phyloP scores from a whole-genome alignment of 2,113 vertebrate genomes.

The Setophaga coronata region DNA sequence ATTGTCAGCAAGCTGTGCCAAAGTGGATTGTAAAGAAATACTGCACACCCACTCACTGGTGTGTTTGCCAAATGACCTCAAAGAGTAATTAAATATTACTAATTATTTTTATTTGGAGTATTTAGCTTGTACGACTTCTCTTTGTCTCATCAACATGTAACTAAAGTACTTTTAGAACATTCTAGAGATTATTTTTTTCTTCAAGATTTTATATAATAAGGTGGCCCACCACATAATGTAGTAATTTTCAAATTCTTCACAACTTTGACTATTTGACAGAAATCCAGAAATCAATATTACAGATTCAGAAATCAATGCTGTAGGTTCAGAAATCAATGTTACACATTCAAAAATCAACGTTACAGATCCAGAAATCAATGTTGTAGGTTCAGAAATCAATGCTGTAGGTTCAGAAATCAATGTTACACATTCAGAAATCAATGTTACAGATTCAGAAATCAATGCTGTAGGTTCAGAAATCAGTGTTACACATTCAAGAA shows the following conservation, averaged over 20 bases:
- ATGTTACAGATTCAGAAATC: rapidly evolving
- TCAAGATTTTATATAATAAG: background rate
- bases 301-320: background rate
- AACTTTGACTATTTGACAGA: background rate
- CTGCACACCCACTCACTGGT: rapidly evolving
- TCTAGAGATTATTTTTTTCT: background rate
- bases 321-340: background rate
- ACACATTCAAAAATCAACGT: rapidly evolving
- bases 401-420: background rate
- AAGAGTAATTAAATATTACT: background rate
- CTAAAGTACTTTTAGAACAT: background rate
- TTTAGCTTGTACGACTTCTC: background rate
- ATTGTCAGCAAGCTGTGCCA: background rate
- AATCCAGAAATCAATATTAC: background rate
- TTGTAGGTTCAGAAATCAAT: too few relatives aligned
- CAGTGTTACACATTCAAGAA: background rate
- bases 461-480: too few relatives aligned
- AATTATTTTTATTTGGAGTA: background rate
- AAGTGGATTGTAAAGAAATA: background rate
- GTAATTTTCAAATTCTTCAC: background rate
- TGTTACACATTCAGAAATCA: background rate
- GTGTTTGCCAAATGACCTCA: background rate
- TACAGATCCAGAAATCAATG: too few relatives aligned
- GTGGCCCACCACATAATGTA: background rate
- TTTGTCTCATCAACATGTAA: background rate